phyloP scores from a whole-genome alignment of 2,888 invertebrate genomes.

The Onchidella celtica region DNA sequence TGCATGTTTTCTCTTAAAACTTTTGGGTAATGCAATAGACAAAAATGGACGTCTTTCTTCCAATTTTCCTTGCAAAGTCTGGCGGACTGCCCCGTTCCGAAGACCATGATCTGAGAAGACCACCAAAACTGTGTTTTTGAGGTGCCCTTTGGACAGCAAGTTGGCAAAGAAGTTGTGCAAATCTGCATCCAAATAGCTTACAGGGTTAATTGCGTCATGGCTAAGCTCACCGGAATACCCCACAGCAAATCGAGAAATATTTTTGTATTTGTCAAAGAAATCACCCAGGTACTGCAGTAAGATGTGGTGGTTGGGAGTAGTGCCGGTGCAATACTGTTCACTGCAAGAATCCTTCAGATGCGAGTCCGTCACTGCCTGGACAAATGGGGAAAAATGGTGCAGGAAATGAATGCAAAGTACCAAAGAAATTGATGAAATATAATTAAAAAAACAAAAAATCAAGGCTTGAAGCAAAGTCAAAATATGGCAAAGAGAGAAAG shows the following conservation, averaged over 20 bases:
- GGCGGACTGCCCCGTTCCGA: conserved; percentile 67
- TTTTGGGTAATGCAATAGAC: conserved; percentile 69
- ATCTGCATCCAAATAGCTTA: conserved; percentile 72
- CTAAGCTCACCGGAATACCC: conserved; percentile 72
- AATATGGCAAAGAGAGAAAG: no score
- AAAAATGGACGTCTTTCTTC: conserved; percentile 77
- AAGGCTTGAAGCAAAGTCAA: no score
- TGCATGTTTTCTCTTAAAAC: conserved; percentile 64
- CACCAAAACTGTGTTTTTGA: conserved; percentile 73
- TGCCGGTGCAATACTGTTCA: conserved; percentile 68
- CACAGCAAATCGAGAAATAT: conserved; percentile 73
- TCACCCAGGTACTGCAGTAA: conserved; percentile 72
- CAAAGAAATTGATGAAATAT: no score
- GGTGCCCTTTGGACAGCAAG: conserved; percentile 59
- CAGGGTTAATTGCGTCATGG: conserved; percentile 75
- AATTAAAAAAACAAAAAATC: neutral
- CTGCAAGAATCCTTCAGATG: conserved; percentile 56
- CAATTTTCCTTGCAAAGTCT: conserved; percentile 74
- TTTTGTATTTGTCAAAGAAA: conserved; percentile 69
- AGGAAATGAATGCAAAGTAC: no score
- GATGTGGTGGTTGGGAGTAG: conserved; percentile 69
- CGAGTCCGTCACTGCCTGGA: conserved; percentile 52
- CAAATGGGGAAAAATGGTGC: neutral
- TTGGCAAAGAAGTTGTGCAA: conserved; percentile 63
- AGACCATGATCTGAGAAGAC: conserved; percentile 77